phyloP scores from a whole-genome alignment of 2,888 invertebrate species.

The Melitaea athalia region DNA sequence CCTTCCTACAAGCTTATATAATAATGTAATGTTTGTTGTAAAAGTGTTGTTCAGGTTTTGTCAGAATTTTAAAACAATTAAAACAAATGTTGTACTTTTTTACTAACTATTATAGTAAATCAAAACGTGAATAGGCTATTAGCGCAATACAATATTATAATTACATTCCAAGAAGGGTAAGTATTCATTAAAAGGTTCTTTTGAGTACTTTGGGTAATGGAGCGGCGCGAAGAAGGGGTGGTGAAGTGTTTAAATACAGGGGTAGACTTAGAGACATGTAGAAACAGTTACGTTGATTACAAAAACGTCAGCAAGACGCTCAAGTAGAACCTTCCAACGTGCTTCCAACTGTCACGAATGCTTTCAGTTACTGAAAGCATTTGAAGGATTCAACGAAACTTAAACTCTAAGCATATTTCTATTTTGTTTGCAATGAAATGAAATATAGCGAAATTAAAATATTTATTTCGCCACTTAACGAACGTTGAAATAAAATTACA shows the following conservation, averaged over 20 bases:
- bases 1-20: too few relatives aligned
- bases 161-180: not conserved
- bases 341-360: conserved; percentile 6
- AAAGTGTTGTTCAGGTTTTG: too few relatives aligned
- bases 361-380: conserved; percentile 15
- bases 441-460: too few relatives aligned
- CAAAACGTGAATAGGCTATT: not conserved
- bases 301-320: conserved; percentile 8
- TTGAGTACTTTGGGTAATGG: conserved; percentile 25
- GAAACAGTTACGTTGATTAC: conserved; percentile 19
- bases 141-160: not conserved
- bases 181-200: conserved; percentile 16
- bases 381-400: conserved; percentile 10
- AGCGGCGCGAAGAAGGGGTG: conserved; percentile 1
- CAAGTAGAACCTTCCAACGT: conserved; percentile 11
- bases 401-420: not conserved
- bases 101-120: not conserved
- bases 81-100: not conserved
- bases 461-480: too few relatives aligned
- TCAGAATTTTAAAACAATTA: not conserved
- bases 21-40: too few relatives aligned
- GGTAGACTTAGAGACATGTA: conserved; percentile 17
- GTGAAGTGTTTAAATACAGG: conserved; percentile 23
- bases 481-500: too few relatives aligned
- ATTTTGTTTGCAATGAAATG: too few relatives aligned